Conservation (phyloP, 2,113 vertebrate species). For the rat (Rattus norvegicus) region GRCr8 NC_086025.1:130407001-130407500, state of each 20-base stretch:
- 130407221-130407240: neutral
- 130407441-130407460: neutral
- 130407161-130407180: neutral
- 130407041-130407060: neutral
- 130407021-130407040: neutral
- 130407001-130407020: neutral
- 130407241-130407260: neutral
- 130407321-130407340: conserved; percentile 28
- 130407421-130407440: neutral
- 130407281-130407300: conserved; percentile 2
- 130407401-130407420: neutral
- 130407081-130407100: neutral
- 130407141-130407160: neutral
- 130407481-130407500: neutral
- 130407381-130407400: neutral
- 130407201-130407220: neutral
- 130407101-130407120: neutral
- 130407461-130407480: neutral
- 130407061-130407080: neutral
- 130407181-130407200: neutral
- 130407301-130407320: neutral
- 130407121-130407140: neutral
- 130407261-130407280: neutral
- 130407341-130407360: conserved; percentile 41
- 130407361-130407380: neutral